Conservation (phyloP, 2,888 invertebrate species). For the Diploptera punctata region DNA sequence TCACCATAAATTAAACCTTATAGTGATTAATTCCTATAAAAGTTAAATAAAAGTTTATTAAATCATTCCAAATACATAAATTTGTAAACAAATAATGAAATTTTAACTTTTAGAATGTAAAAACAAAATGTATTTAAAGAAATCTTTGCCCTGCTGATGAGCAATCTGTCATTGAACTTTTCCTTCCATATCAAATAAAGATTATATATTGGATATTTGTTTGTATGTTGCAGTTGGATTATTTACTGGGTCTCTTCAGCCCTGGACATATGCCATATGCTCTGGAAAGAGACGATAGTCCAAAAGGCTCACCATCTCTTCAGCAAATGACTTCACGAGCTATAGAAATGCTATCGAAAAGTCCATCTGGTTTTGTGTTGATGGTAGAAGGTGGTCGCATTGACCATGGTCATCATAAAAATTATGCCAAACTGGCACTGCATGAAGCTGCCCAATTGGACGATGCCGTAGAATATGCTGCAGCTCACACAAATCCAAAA, state of each 20-base stretch:
- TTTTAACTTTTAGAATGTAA: too few species aligned
- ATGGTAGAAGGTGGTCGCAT: conserved; percentile 69
- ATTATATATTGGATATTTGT: too few species aligned
- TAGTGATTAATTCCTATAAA: too few species aligned
- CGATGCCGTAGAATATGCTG: conserved; percentile 60
- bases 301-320: conserved; percentile 60
- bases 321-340: conserved; percentile 67
- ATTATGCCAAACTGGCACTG: conserved; percentile 64
- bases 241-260: conserved; percentile 61
- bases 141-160: too few species aligned
- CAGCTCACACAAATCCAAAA: conserved; percentile 52
- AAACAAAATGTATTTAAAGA: too few species aligned
- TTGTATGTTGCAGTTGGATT: conserved; percentile 51
- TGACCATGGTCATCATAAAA: conserved; percentile 69
- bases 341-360: conserved; percentile 57
- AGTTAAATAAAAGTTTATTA: too few species aligned
- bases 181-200: too few species aligned
- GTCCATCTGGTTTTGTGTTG: conserved; percentile 61
- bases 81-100: too few species aligned
- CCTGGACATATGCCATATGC: conserved; percentile 65
- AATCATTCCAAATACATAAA: too few species aligned
- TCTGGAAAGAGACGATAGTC: conserved; percentile 57
- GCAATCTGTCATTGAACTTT: too few species aligned
- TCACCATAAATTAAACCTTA: too few species aligned
- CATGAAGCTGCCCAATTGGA: conserved; percentile 70